Evolutionary conservation across 2,797 vertebrate genomes (phyloP), one percentile per base, ranked within the genome.

Genomic region (Pipistrellus nathusii): DNA sequence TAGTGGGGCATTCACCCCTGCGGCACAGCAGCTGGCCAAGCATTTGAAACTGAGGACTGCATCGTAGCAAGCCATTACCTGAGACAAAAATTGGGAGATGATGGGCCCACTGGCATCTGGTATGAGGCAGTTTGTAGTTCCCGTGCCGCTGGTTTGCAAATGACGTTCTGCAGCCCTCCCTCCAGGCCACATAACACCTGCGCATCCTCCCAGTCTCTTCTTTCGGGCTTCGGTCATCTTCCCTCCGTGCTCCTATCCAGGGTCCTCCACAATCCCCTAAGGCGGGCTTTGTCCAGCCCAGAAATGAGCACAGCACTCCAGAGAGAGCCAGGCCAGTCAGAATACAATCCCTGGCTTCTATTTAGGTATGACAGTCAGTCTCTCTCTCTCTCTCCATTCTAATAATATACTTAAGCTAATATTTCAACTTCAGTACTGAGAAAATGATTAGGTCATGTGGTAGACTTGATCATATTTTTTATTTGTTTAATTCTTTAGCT

Each of bases 401-500:
- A 57, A 41, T 30, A 8, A 44, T 57, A 44, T 17, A 68, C 41
- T 93, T 85, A 88, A 71, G 46, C 15, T 41, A 86, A 8, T 38
- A 68, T 15, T 90, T 93, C 57, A 80, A 1, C 72, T 51, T 20
- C 30, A 76, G 30, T 30, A 46, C 13, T 44, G 41, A 78, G 83
- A 51, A 46, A 68, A 85, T 69, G 30, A 75, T 85, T 92, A 69
- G 66, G 46, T 48, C 41, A n/a, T 8, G 6, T 66, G 30, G 71
- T 80, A 81, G n/a, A 17, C 53, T 15, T 71, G 27, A 17, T 77
- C 68, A 12, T 85, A n/a, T 80, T 78, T 92, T 62, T 88, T 83
- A 46, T 68, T 73, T 94, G 76, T 88, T 87, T 71, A 86, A 88
- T 94, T 85, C 73, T 85, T 85, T 82, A 85, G 41, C 41, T 90